A percentile compares a stretch with the other conserved stretches of the same genome.
Evolutionary conservation across 2,113 vertebrate genomes (phyloP).

Genomic region (Cephalopterus ornatus): DNA sequence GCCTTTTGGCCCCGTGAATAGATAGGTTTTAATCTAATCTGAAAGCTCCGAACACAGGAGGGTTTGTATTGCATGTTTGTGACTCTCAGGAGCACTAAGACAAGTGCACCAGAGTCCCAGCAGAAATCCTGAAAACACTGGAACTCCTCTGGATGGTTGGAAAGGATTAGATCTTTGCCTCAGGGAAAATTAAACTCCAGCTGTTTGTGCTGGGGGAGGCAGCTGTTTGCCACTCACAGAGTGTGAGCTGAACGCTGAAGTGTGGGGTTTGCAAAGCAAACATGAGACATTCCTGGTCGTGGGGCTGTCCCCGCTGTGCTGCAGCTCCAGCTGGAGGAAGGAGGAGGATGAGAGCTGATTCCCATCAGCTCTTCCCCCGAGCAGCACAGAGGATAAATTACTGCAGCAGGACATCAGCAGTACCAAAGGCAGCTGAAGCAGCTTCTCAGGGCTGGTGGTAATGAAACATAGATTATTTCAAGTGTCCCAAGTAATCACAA

Average conservation of each 20-base stretch:
- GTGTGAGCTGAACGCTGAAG: not conserved
- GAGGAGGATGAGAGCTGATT: not conserved
- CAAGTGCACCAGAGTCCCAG: slow-evolving; percentile 6
- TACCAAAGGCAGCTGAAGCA: not conserved
- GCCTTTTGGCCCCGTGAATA: not conserved
- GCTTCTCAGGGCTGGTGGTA: not conserved
- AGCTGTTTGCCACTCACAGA: not conserved
- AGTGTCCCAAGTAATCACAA: not conserved
- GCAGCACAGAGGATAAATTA: not conserved
- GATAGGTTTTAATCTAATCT: slow-evolving; percentile 26
- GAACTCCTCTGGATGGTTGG: not conserved
- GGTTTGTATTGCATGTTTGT: slow-evolving; percentile 9
- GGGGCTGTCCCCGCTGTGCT: not conserved
- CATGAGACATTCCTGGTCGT: not conserved
- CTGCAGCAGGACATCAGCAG: not conserved
- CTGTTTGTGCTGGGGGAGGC: not conserved
- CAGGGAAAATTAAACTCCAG: not conserved
- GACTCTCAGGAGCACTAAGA: not conserved
- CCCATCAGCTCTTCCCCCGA: not conserved
- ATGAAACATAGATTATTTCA: not conserved
- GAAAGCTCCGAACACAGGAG: slow-evolving; percentile 4
- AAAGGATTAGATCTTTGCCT: not conserved
- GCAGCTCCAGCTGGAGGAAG: not conserved
- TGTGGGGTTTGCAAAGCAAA: not conserved
- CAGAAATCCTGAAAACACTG: not conserved